Evolutionary conservation across 1,140 invertebrate genomes (phyloP).

Genomic region (Drosophila fuyamai): DNA sequence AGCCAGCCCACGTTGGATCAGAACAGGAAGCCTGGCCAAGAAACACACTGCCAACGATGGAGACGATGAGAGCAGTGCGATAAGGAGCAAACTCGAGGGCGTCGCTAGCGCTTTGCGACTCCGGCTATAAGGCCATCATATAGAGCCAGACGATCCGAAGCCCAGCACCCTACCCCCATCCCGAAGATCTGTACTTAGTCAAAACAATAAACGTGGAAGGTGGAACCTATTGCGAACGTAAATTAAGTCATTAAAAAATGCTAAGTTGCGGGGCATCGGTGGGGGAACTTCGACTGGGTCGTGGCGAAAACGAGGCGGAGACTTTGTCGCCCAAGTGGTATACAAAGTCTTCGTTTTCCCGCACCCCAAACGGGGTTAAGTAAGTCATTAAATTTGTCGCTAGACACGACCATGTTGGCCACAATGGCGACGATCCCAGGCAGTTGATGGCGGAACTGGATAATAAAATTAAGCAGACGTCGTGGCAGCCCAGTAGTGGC

Average conservation of each 20-base stretch:
- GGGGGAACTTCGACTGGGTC: slow-evolving; percentile 23
- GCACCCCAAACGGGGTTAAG: slow-evolving; percentile 68
- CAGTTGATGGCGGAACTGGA: slow-evolving; percentile 69
- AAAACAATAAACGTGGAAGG: slow-evolving; percentile 83
- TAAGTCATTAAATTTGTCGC: slow-evolving; percentile 83
- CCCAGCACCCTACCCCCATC: background rate
- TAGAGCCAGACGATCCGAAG: slow-evolving; percentile 41
- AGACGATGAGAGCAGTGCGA: slow-evolving; percentile 61
- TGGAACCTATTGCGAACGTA: slow-evolving; percentile 82
- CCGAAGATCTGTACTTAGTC: slow-evolving; percentile 64
- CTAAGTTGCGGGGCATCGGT: slow-evolving; percentile 54
- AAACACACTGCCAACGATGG: slow-evolving; percentile 25
- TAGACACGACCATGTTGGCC: slow-evolving; percentile 79
- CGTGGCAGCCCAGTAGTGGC: slow-evolving; percentile 26
- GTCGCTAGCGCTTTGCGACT: slow-evolving; percentile 69
- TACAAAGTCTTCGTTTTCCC: slow-evolving; percentile 44
- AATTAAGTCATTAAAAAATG: slow-evolving; percentile 83
- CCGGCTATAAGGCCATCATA: slow-evolving; percentile 67
- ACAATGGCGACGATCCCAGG: slow-evolving; percentile 73
- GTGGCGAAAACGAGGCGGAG: slow-evolving; percentile 62
- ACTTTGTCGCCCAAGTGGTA: slow-evolving; percentile 55
- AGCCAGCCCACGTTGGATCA: slow-evolving; percentile 71
- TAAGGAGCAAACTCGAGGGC: slow-evolving; percentile 71
- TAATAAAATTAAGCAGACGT: slow-evolving; percentile 74
- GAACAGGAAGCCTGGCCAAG: slow-evolving; percentile 67